phyloP scores from a whole-genome alignment of 2,797 vertebrate species.

The Brachymystax lenok region DNA sequence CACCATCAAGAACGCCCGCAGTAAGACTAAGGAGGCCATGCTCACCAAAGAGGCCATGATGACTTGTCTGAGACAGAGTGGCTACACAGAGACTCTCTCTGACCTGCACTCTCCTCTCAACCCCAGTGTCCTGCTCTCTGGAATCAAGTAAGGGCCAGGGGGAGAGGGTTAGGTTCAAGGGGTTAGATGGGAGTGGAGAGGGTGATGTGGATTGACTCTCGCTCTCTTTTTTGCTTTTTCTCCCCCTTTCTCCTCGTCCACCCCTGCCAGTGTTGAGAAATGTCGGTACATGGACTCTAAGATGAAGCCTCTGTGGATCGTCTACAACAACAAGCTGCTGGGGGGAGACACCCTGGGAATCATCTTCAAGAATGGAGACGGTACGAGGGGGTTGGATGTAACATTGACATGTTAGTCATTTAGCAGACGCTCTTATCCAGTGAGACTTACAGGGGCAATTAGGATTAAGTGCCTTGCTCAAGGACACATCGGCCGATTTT shows the following conservation, averaged over 20 bases:
- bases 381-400: constrained; percentile 68
- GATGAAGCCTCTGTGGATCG: constrained; percentile 98
- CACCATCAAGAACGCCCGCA: constrained; percentile 88
- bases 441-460: no score
- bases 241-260: neutral
- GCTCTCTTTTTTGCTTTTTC: neutral
- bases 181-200: neutral
- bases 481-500: no score
- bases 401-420: no score
- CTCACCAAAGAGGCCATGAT: constrained; percentile 93
- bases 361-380: constrained; percentile 98
- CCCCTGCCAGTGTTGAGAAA: constrained; percentile 84
- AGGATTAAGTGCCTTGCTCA: no score
- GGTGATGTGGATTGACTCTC: neutral
- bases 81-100: constrained; percentile 91
- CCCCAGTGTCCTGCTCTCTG: constrained; percentile 89
- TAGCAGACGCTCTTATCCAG: no score
- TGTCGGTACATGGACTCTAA: constrained; percentile 99
- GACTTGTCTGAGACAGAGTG: constrained; percentile 90
- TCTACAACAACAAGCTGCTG: constrained; percentile 95
- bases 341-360: constrained; percentile 88
- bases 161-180: neutral
- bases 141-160: constrained; percentile 86
- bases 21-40: constrained; percentile 91
- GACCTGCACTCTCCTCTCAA: constrained; percentile 92